Evolutionary conservation across 2,888 invertebrate genomes (phyloP).

Genomic region (Nephrotoma guestfalica): DNA sequence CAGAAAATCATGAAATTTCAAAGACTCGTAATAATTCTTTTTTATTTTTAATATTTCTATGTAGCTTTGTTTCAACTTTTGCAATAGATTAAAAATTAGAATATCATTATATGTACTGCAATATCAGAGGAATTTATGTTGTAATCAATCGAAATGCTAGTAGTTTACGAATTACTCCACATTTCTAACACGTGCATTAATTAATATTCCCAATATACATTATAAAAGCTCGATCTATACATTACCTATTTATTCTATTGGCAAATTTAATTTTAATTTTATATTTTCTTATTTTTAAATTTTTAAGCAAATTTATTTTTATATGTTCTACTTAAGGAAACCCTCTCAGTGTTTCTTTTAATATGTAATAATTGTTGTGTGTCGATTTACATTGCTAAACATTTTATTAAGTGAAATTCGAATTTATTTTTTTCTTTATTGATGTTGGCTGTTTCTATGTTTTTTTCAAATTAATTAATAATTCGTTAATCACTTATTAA

Average conservation of each 20-base stretch:
- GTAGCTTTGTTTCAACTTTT: no score
- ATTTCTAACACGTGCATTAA: not conserved
- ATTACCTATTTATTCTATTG: not conserved
- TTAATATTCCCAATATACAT: not conserved
- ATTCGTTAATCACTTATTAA: not conserved
- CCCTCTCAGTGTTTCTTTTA: not conserved
- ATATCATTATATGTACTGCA: no score
- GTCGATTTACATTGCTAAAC: not conserved
- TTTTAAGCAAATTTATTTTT: not conserved
- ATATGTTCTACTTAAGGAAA: not conserved
- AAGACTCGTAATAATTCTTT: no score
- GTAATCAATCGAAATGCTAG: not conserved
- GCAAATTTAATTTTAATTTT: not conserved
- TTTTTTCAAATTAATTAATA: not conserved
- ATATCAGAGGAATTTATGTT: no score
- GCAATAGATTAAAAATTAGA: no score
- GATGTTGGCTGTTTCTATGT: not conserved
- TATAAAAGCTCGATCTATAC: not conserved
- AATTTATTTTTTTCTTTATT: not conserved
- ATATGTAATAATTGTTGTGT: not conserved
- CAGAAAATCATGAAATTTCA: no score
- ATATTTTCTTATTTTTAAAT: not conserved
- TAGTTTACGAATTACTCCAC: not conserved
- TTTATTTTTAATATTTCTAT: no score
- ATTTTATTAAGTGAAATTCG: not conserved